phyloP scores from a whole-genome alignment of 2,113 vertebrate genomes.

The Amia ocellicauda region DNA sequence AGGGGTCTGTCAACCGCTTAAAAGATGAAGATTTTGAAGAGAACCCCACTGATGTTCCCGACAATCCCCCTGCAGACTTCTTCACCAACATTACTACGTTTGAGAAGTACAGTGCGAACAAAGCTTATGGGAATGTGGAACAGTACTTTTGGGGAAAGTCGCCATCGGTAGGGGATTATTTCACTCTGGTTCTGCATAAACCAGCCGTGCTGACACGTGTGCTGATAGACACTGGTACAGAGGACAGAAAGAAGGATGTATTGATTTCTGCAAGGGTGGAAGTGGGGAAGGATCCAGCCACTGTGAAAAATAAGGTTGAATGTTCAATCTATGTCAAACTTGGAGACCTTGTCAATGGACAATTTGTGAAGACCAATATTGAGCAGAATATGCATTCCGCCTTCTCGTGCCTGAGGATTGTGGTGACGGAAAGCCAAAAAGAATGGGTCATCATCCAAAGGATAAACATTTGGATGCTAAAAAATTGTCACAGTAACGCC shows the following conservation, averaged over 20 bases:
- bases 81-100: slow-evolving; percentile 57
- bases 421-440: slow-evolving; percentile 58
- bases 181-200: slow-evolving; percentile 59
- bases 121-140: slow-evolving; percentile 59
- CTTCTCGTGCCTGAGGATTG: slow-evolving; percentile 66
- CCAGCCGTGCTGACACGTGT: slow-evolving; percentile 51
- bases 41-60: slow-evolving; percentile 23
- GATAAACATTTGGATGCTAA: slow-evolving; percentile 66
- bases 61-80: slow-evolving; percentile 67
- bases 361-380: slow-evolving; percentile 50
- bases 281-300: slow-evolving; percentile 43
- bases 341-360: slow-evolving; percentile 63
- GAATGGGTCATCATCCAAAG: slow-evolving; percentile 72
- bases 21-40: slow-evolving; percentile 68
- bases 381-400: slow-evolving; percentile 34
- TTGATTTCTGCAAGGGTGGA: slow-evolving; percentile 61
- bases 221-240: slow-evolving; percentile 59
- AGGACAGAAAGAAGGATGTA: slow-evolving; percentile 35
- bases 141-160: slow-evolving; percentile 66
- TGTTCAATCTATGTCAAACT: slow-evolving; percentile 59
- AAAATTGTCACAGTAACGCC: too few relatives aligned
- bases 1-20: slow-evolving; percentile 59
- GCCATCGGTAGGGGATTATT: slow-evolving; percentile 55
- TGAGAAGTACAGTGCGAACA: slow-evolving; percentile 40
- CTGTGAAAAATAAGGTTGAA: accelerated